Evolutionary conservation across 2,797 vertebrate species (phyloP), one percentile per base, ranked within the genome.

Genomic region (Vireo griseus): DNA sequence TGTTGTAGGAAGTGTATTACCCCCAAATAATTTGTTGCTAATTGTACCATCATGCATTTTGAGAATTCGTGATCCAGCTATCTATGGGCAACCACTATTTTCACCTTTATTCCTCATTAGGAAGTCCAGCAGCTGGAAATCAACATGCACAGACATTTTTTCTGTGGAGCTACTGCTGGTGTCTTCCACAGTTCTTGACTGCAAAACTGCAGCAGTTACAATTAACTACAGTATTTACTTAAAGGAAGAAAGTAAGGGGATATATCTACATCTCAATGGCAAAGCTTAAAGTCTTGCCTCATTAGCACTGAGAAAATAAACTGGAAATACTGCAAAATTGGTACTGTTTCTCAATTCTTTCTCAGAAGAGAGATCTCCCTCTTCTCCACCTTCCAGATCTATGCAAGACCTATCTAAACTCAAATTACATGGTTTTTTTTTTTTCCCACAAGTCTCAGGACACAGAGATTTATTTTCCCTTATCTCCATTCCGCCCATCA

Each of bases 381-480:
- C n/a, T 44, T n/a, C n/a, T 50, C 17, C 28, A 62, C 2, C 8
- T 62, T 13, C 28, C 19, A 37, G 35, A 48, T 13, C 7, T 42
- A 28, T 47, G 8, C 33, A 61, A 48, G 26, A 44, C 9, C 44
- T 6, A 50, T 11, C 16, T 50, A 44, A 57, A 75, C 10, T 37
- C 22, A 68, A 55, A 50, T 26, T 29, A 50, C 8, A 14, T 11
- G 4, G 4, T 0, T 0, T 3, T 42, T 26, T 3, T 42, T 26
- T 29, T 22, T 9, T 1, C 6, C 3, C 35, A 10, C 16, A 18
- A 40, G 8, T 18, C 35, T 72, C 50, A 19, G 54, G 8, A 50
- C 11, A 48, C 8, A 52, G 25, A 62, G 40, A 37, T 68, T 62
- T 68, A 62, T n/a, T 50, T 55, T 62, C 48, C 22, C 9, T 55